These are phyloP conservation scores for Helicoverpa zea DNA, from an alignment of 1,140 invertebrate species.

Conservation along the genomic window DNA sequence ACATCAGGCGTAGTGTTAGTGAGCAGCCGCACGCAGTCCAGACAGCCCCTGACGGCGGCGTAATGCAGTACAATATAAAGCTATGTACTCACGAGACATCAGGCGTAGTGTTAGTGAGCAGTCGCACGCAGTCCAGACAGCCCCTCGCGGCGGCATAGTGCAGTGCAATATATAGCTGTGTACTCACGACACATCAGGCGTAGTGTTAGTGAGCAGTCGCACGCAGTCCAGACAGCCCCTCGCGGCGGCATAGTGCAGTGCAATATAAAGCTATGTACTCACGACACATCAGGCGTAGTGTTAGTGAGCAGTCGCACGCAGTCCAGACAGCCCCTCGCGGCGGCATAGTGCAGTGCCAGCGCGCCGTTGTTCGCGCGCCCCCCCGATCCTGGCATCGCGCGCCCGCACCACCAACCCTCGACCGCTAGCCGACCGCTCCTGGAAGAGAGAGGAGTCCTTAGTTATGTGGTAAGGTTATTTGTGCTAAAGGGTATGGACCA, in stretches of 20 bases:
- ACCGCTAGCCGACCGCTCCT: constrained; percentile 82
- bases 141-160: constrained; percentile 95
- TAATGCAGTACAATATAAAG: constrained; percentile 88
- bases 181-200: constrained; percentile 92
- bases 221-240: constrained; percentile 94
- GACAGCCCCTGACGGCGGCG: constrained; percentile 93
- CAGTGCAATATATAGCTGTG: constrained; percentile 66
- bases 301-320: constrained; percentile 93
- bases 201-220: constrained; percentile 92
- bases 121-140: constrained; percentile 93
- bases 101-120: constrained; percentile 92
- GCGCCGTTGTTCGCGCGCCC: constrained; percentile 87
- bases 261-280: constrained; percentile 70
- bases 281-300: constrained; percentile 92
- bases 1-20: constrained; percentile 92
- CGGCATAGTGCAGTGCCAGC: constrained; percentile 94
- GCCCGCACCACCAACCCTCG: constrained; percentile 81
- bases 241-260: constrained; percentile 93
- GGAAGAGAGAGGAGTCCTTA: constrained; percentile 1
- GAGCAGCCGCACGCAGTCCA: constrained; percentile 93
- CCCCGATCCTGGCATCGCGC: constrained; percentile 73
- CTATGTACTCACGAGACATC: constrained; percentile 90
- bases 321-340: constrained; percentile 93
- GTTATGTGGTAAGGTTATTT: not conserved
- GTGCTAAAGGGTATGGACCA: no score